Base-by-base conservation (phyloP, 2,797 vertebrate genomes). In the Smutsia gigantea region DNA sequence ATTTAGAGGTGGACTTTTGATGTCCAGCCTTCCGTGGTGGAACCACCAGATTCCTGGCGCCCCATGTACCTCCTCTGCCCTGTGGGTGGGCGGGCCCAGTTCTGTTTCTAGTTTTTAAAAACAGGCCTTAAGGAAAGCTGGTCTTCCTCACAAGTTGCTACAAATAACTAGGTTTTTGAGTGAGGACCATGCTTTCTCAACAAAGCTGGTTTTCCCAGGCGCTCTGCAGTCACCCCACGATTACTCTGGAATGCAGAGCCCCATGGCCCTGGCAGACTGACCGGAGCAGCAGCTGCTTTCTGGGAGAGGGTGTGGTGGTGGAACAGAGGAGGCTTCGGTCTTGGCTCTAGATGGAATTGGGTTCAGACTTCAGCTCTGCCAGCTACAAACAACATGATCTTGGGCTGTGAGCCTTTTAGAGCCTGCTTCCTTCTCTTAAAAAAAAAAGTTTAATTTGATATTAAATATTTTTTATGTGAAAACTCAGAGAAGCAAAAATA, bases 181-280 rank as follows among this genome's bases (percentile, higher is more conserved):
- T 37, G 12, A 61, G 37, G 63, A 14, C 63, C 46, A 0, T 17
- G 64, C 85, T 87, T 84, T 59, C 71, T n/a, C 18, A n/a, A 37
- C 57, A 37, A 27, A 34, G 25, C 93, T 55, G 46, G 11, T 17
- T 90, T 59, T 87, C 74, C 79, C 63, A 5, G 69, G 55, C 42
- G 0, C 17, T 0, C 25, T 1, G 1, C 31, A 12, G 51, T 31
- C 13, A 31, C 31, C 57, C 57, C 18, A 0, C 34, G 10, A 2
- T 71, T 12, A 7, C 51, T 79, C 39, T 27, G 87, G 27, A 78
- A 49, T 10, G 61, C 27, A 31, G 77, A n/a, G 37, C 29, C 34
- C 57, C 4, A 2, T 0, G 34, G 59, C 46, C 63, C 78, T 51
- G 74, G 46, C 0, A 10, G 53, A 3, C 27, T 8, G 23, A 11